These are phyloP conservation scores for Charadrius vociferus DNA, from an alignment of 2,113 vertebrate species.

Conservation along the genomic window DNA sequence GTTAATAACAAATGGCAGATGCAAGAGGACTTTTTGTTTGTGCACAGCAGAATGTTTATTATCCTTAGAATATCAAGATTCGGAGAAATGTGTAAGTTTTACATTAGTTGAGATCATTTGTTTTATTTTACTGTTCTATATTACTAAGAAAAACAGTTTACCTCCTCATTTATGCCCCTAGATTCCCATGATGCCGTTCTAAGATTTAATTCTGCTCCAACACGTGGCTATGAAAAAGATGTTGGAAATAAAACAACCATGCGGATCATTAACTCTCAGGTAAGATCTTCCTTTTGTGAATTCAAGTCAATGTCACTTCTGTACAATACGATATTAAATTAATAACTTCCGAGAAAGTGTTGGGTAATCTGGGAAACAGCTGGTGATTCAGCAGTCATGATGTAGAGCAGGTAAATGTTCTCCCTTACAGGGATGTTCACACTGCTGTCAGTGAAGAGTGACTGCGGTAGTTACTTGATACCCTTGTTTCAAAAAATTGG, in stretches of 20 bases:
- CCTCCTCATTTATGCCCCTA: constrained; percentile 68
- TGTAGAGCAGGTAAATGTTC: neutral
- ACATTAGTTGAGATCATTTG: neutral
- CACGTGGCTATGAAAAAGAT: constrained; percentile 90
- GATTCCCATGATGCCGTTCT: constrained; percentile 95
- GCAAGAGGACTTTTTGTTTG: constrained; percentile 18
- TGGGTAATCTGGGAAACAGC: neutral
- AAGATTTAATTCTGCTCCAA: constrained; percentile 96
- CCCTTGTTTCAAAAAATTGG: neutral
- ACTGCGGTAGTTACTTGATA: neutral
- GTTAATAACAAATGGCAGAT: neutral
- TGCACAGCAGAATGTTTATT: neutral
- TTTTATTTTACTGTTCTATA: neutral
- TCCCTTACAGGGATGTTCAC: neutral
- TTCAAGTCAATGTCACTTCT: neutral
- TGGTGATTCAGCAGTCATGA: neutral
- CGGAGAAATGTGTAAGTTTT: neutral
- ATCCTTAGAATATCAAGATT: neutral
- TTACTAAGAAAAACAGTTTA: neutral
- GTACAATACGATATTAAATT: neutral
- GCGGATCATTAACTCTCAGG: constrained; percentile 97
- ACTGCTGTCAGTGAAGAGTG: neutral
- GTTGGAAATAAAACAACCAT: constrained; percentile 97
- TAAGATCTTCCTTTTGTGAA: constrained; percentile 65
- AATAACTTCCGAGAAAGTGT: neutral